These are phyloP conservation scores for Euproctis similis DNA, from an alignment of 2,888 invertebrate genomes.

Conservation along the genomic window DNA sequence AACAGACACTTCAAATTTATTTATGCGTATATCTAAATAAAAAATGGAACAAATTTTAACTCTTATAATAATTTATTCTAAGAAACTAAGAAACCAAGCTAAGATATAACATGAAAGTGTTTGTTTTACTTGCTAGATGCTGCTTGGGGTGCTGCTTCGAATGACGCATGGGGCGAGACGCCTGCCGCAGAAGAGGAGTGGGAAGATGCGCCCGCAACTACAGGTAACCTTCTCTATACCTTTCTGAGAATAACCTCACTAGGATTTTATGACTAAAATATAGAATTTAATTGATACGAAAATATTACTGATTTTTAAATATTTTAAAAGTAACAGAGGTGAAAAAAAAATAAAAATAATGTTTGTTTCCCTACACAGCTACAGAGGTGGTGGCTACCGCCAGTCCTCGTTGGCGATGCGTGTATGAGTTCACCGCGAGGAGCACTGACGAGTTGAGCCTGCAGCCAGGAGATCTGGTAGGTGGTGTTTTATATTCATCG, in stretches of 20 bases:
- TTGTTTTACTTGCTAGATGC: conserved; percentile 45
- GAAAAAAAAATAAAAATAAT: background rate
- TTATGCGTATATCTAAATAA: too few species aligned
- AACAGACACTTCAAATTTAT: too few species aligned
- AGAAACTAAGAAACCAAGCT: background rate
- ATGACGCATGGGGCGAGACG: conserved; percentile 71
- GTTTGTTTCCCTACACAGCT: conserved; percentile 6
- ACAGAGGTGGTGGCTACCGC: conserved; percentile 14
- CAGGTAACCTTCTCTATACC: too few species aligned
- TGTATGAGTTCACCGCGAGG: conserved; percentile 95
- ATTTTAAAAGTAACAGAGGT: too few species aligned
- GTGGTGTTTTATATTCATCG: too few species aligned
- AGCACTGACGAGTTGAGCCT: conserved; percentile 95
- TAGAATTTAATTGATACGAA: too few species aligned
- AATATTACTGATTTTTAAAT: too few species aligned
- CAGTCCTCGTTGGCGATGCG: conserved; percentile 82
- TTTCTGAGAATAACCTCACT: too few species aligned
- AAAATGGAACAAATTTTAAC: too few species aligned
- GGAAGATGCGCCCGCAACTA: conserved; percentile 49
- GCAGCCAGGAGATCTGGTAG: conserved; percentile 95
- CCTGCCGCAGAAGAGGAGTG: conserved; percentile 41
- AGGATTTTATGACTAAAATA: too few species aligned
- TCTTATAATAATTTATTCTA: too few species aligned
- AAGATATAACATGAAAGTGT: background rate
- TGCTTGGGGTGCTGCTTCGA: conserved; percentile 74